A percentile compares a stretch with the other conserved stretches of the same genome.
Conservation (phyloP, 2,113 vertebrate species). For the Protobothrops flavoviridis region DNA sequence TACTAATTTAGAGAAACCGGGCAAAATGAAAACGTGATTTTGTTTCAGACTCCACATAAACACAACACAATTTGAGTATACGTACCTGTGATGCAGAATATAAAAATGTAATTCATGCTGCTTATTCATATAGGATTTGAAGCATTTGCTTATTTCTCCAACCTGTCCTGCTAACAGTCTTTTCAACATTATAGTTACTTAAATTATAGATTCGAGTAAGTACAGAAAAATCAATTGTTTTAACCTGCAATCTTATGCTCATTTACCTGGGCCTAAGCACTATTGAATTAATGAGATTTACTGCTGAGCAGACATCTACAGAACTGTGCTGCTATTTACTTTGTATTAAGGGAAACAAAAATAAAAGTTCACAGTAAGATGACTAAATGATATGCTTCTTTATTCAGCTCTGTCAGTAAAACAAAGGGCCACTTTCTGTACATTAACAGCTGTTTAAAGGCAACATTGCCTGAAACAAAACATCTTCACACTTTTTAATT, state of each 20-base stretch:
- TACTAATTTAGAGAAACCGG: neutral
- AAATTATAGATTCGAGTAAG: slow-evolving; percentile 6
- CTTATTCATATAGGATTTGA: neutral
- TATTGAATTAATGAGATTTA: neutral
- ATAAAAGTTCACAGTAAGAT: neutral
- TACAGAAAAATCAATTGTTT: slow-evolving; percentile 38
- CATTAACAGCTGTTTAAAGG: slow-evolving; percentile 18
- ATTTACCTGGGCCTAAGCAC: neutral
- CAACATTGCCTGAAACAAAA: slow-evolving; percentile 52
- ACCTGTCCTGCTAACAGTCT: neutral
- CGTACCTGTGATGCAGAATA: neutral
- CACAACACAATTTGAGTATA: neutral
- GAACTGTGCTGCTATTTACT: neutral
- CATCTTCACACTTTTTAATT: slow-evolving; percentile 45
- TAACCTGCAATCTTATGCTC: neutral
- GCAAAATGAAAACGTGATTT: neutral
- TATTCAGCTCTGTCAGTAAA: slow-evolving; percentile 11
- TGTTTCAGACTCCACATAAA: neutral
- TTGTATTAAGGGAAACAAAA: neutral
- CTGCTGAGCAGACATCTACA: neutral
- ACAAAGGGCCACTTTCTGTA: slow-evolving; percentile 18
- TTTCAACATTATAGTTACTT: neutral
- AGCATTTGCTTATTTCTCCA: slow-evolving; percentile 2
- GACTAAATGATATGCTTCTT: slow-evolving; percentile 22
- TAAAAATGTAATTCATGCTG: neutral